These are phyloP conservation scores for Pyrrhosoma nymphula DNA, from an alignment of 2,888 invertebrate species.

Conservation along the genomic window DNA sequence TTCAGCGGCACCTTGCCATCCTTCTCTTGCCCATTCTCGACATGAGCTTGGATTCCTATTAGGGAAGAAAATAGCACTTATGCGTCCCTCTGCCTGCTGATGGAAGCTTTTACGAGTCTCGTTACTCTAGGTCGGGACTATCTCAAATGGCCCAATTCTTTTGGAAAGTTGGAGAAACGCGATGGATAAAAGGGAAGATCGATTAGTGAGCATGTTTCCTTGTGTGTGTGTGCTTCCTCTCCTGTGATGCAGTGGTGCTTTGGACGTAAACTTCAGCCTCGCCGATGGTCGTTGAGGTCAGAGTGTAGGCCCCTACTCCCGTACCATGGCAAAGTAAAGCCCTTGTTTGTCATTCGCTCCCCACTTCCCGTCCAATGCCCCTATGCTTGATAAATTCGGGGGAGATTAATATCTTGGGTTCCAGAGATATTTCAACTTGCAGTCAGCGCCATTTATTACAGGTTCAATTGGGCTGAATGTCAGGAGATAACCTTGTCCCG, in stretches of 20 bases:
- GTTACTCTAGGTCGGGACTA: too few relatives aligned
- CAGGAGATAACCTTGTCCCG: neutral
- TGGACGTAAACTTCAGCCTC: conserved; percentile 18
- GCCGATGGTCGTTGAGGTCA: conserved; percentile 38
- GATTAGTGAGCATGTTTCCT: neutral
- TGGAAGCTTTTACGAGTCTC: too few relatives aligned
- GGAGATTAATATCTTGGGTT: conserved; percentile 43
- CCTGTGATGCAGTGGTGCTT: neutral
- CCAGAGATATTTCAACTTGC: conserved; percentile 1
- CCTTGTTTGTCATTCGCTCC: conserved; percentile 45
- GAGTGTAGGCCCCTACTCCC: conserved; percentile 17
- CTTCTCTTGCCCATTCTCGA: too few relatives aligned
- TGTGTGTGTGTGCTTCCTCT: neutral
- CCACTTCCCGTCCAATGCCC: neutral
- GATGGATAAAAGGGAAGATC: neutral
- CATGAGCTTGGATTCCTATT: too few relatives aligned
- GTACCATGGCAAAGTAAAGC: neutral
- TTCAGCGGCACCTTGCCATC: too few relatives aligned
- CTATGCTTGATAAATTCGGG: neutral
- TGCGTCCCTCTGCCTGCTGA: too few relatives aligned
- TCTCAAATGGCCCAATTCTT: too few relatives aligned
- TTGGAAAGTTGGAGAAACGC: too few relatives aligned
- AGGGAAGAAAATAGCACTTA: too few relatives aligned
- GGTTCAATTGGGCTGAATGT: neutral
- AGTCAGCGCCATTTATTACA: neutral